phyloP scores from a whole-genome alignment of 2,888 invertebrate genomes.

The Campaea margaritaria region DNA sequence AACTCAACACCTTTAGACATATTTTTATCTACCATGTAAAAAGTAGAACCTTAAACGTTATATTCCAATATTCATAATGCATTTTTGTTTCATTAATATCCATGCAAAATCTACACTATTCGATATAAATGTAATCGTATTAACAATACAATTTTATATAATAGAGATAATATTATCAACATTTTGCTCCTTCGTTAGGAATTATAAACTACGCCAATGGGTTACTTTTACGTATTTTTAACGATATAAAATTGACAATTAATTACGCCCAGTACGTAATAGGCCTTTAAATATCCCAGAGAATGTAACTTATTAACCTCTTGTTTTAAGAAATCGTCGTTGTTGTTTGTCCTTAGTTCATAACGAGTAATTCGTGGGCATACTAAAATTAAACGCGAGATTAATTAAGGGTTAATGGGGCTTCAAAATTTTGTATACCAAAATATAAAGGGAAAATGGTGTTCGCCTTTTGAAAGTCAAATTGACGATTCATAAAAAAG shows the following conservation, averaged over 20 bases:
- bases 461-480: no score
- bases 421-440: no score
- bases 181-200: conserved; percentile 22
- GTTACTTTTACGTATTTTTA: conserved; percentile 25
- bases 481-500: no score
- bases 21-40: conserved; percentile 2
- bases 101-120: conserved; percentile 45
- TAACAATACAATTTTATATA: conserved; percentile 31
- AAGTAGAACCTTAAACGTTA: conserved; percentile 10
- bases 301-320: neutral
- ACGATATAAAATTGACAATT: conserved; percentile 38
- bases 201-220: conserved; percentile 10
- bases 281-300: neutral
- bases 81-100: conserved; percentile 28
- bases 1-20: neutral
- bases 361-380: no score
- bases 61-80: conserved; percentile 31
- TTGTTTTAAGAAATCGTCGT: no score
- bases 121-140: conserved; percentile 34
- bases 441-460: no score
- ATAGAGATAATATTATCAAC: conserved; percentile 40
- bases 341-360: no score
- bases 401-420: no score
- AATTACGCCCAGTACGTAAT: conserved; percentile 4
- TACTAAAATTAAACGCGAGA: no score